A percentile compares a stretch with the other conserved stretches of the same genome.
Evolutionary conservation across 2,797 vertebrate genomes (phyloP).

Genomic region (Clarias laeviceps): DNA sequence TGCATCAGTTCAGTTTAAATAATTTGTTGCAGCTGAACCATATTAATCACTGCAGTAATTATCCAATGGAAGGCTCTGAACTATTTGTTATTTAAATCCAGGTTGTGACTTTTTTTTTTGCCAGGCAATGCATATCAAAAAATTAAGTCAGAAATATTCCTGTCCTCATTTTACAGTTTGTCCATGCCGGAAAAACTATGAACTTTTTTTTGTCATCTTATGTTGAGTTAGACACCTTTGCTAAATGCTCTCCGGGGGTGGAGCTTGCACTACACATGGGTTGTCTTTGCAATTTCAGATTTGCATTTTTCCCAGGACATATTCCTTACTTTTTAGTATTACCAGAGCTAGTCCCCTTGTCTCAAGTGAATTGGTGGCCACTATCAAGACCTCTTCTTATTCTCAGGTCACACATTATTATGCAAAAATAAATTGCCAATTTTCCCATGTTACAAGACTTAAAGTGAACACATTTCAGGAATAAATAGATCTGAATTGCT

Average conservation of each 20-base stretch:
- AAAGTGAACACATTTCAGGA: slow-evolving; percentile 6
- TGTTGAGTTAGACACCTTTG: not conserved
- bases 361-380: not conserved
- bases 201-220: not conserved
- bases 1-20: too few relatives aligned
- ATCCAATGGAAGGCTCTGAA: too few relatives aligned
- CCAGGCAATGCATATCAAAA: not conserved
- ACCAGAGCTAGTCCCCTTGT: not conserved
- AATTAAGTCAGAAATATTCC: not conserved
- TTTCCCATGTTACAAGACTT: slow-evolving; percentile 3
- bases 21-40: too few relatives aligned
- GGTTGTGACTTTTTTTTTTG: too few relatives aligned
- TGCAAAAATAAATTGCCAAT: not conserved
- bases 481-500: slow-evolving; percentile 14
- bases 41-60: too few relatives aligned
- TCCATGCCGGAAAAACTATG: not conserved
- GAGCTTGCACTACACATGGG: not conserved
- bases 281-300: not conserved
- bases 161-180: not conserved
- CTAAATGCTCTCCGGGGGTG: not conserved
- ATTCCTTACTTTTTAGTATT: not conserved
- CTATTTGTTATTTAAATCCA: too few relatives aligned
- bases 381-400: not conserved
- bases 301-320: not conserved
- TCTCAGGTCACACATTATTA: slow-evolving; percentile 6